A percentile compares a stretch with the other conserved stretches of the same genome.
Evolutionary conservation across 2,888 invertebrate genomes (phyloP).

Genomic region (Ornithoptera priamus): DNA sequence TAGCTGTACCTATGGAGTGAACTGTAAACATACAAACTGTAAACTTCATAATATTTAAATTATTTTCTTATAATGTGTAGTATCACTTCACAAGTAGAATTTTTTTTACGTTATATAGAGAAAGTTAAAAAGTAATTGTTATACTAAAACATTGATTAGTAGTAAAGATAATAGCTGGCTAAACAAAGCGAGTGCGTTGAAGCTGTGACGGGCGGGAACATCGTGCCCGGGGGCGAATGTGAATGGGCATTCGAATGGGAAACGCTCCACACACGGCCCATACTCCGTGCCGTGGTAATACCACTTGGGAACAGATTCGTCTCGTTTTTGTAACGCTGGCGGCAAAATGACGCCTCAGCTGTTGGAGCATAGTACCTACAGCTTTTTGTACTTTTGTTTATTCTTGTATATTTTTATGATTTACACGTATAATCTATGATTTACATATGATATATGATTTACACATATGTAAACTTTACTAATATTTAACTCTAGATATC

Average conservation of each 20-base stretch:
- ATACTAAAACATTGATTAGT: slow-evolving; percentile 56
- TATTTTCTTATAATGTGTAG: no score
- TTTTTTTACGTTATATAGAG: neutral
- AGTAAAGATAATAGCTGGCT: slow-evolving; percentile 70
- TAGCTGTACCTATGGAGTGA: neutral
- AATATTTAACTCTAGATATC: neutral
- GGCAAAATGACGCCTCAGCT: slow-evolving; percentile 10
- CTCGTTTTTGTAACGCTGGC: slow-evolving; percentile 14
- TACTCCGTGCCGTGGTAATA: slow-evolving; percentile 2
- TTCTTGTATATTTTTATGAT: neutral
- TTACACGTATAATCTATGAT: no score
- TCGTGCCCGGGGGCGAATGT: slow-evolving; percentile 52
- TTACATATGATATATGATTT: no score
- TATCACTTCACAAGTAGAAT: neutral
- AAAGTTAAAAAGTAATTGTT: slow-evolving; percentile 23
- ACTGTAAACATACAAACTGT: neutral
- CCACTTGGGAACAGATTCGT: slow-evolving; percentile 3
- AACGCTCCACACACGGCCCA: slow-evolving; percentile 36
- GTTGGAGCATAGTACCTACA: neutral
- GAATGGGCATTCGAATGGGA: slow-evolving; percentile 61
- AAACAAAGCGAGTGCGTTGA: slow-evolving; percentile 67
- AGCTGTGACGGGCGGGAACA: slow-evolving; percentile 57
- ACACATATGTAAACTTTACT: no score
- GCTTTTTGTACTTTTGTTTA: neutral
- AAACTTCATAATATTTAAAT: neutral